These are phyloP conservation scores for Dascillus cervinus DNA, from an alignment of 2,888 invertebrate species.

Conservation along the genomic window DNA sequence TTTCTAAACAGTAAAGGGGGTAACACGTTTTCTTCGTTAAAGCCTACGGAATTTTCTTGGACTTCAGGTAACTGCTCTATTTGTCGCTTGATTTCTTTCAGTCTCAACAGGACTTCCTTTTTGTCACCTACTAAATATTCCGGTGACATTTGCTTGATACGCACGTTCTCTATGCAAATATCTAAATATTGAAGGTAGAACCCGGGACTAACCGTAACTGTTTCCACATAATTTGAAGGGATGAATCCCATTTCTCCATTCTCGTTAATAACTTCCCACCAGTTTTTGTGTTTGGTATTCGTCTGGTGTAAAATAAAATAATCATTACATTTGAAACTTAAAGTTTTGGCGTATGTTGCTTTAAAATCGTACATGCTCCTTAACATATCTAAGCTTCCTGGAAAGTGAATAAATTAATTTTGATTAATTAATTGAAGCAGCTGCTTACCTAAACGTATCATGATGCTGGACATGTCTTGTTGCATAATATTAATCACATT, in stretches of 20 bases:
- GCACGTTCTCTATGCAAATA: constrained; percentile 52
- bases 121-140: constrained; percentile 42
- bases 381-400: constrained; percentile 73
- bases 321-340: constrained; percentile 73
- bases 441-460: constrained; percentile 13
- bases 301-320: constrained; percentile 73
- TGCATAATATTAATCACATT: background rate
- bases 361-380: constrained; percentile 78
- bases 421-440: constrained; percentile 2
- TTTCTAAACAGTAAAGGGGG: constrained; percentile 33
- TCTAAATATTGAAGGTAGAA: constrained; percentile 65
- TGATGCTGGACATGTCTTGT: constrained; percentile 13
- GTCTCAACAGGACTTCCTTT: constrained; percentile 52
- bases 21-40: constrained; percentile 27
- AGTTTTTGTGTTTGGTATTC: constrained; percentile 72
- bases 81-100: constrained; percentile 59
- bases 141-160: constrained; percentile 24
- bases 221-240: constrained; percentile 78
- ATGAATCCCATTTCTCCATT: constrained; percentile 78
- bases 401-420: constrained; percentile 22
- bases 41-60: constrained; percentile 27
- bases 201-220: constrained; percentile 65
- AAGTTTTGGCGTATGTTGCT: constrained; percentile 74
- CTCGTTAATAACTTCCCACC: constrained; percentile 84
- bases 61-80: constrained; percentile 42